Base-by-base conservation (phyloP, 2,888 invertebrate genomes). In the Caradrina clavipalpis region DNA sequence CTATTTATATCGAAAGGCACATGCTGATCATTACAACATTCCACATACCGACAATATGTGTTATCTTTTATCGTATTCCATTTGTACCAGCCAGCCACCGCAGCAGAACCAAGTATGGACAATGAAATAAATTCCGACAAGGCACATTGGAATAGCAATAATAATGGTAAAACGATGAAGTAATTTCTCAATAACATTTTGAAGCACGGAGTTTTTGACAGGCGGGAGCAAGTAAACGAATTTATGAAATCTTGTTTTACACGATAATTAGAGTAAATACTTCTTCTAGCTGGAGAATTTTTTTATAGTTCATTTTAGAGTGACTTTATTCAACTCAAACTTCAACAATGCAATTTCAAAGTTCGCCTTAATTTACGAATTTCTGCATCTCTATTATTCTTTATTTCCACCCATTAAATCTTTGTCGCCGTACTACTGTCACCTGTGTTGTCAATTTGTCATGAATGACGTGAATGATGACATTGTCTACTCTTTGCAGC, bases 11-110 rank as follows among this genome's bases (percentile, higher is more conserved):
- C 87, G 22, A 94, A 96, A 22, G 96, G 96, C 73, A 97, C 93
- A 87, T 96, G 94, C 2, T 93, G 86, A 19, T 95, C 90, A 81
- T 94, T 95, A 86, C 97, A 97, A 84, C 97, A 97, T 90, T 97
- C 97, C 21, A 79, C 85, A 22, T 93, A 91, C 45, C 88, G 92
- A 84, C 97, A 97, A 73, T 91, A 66, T 11, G 95, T 95, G 69
- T 94, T 90, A 60, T 94, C 92, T 85, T 94, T 94, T 69, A 96
- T 70, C 4, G 82, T 81, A 77, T 92, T 89, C 94, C 94, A 95
- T 78, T 92, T 92, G 71, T 89, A 93, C 90, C 90, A 94, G 62
- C 94, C 86, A 19, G 91, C 89, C 8, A 90, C 15, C 26, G 90
- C 61, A 22, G 90, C 90, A 54, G 90, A 81, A 17, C 94, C 88